A percentile compares a stretch with the other conserved stretches of the same genome.
phyloP scores from a whole-genome alignment of 2,888 invertebrate species.

The Therioaphis trifolii region DNA sequence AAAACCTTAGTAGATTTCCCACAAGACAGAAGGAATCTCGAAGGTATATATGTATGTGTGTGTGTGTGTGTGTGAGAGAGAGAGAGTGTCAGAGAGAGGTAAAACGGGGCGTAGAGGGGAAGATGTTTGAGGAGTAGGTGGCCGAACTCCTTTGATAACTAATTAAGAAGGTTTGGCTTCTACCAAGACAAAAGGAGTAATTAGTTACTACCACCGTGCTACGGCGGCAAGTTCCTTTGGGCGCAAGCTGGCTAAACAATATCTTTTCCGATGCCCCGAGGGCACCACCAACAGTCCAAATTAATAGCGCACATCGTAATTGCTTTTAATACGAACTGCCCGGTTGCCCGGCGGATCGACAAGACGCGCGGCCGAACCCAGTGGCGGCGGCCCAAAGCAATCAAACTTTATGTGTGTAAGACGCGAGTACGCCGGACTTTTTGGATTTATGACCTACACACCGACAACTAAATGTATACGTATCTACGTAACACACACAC shows the following conservation, averaged over 20 bases:
- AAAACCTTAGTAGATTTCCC: slow-evolving; percentile 59
- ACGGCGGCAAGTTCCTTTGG: slow-evolving; percentile 54
- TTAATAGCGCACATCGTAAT: slow-evolving; percentile 62
- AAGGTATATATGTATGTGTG: background rate
- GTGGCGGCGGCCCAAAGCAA: slow-evolving; percentile 55
- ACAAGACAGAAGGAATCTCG: slow-evolving; percentile 53
- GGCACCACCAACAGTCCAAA: slow-evolving; percentile 59
- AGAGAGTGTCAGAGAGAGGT: background rate
- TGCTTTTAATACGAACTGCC: slow-evolving; percentile 63
- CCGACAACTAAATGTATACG: background rate
- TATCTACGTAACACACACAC: slow-evolving; percentile 13
- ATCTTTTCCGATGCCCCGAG: slow-evolving; percentile 62
- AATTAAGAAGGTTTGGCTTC: slow-evolving; percentile 63
- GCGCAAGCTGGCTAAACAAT: slow-evolving; percentile 62
- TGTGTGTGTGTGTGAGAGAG: background rate
- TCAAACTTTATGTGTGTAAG: slow-evolving; percentile 57
- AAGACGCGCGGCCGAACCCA: slow-evolving; percentile 34
- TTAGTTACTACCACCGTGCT: slow-evolving; percentile 47
- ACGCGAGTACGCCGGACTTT: slow-evolving; percentile 41
- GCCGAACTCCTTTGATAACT: slow-evolving; percentile 63
- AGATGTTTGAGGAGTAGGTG: slow-evolving; percentile 1
- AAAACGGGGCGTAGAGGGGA: background rate
- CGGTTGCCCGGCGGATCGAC: slow-evolving; percentile 57
- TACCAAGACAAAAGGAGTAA: slow-evolving; percentile 61
- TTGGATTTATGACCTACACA: slow-evolving; percentile 45